These are phyloP conservation scores for Drosophila merina DNA, from an alignment of 2,888 invertebrate genomes.

Conservation along the genomic window DNA sequence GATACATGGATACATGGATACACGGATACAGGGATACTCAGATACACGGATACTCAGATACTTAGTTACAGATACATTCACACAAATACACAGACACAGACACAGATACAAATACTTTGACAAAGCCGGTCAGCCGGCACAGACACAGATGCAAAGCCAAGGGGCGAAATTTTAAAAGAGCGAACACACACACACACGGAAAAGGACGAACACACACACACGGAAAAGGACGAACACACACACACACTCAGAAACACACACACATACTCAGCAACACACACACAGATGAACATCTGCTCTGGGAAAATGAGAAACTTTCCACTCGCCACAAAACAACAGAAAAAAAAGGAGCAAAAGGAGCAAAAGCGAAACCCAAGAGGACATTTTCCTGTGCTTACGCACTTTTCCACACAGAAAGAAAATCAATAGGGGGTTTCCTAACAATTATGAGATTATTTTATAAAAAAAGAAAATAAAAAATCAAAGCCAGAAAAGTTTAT, in stretches of 20 bases:
- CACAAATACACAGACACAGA: slow-evolving; percentile 3
- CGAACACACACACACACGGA: slow-evolving; percentile 2
- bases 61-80: background rate
- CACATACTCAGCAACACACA: background rate
- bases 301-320: slow-evolving; percentile 14
- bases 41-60: background rate
- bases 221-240: background rate
- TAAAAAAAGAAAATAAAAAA: background rate
- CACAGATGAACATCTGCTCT: slow-evolving; percentile 9
- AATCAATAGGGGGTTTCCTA: background rate
- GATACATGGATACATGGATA: slow-evolving; percentile 4
- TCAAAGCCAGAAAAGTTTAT: background rate
- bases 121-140: slow-evolving; percentile 35
- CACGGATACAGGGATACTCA: background rate
- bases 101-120: slow-evolving; percentile 12
- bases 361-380: slow-evolving; percentile 3
- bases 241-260: slow-evolving; percentile 5
- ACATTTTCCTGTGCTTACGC: slow-evolving; percentile 8
- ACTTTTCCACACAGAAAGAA: slow-evolving; percentile 3
- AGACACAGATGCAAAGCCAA: slow-evolving; percentile 21
- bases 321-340: slow-evolving; percentile 3
- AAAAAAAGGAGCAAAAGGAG: slow-evolving; percentile 4
- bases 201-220: slow-evolving; percentile 4
- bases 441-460: background rate
- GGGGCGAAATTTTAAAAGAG: slow-evolving; percentile 6